A percentile compares a stretch with the other conserved stretches of the same genome.
Conservation (phyloP, 2,113 vertebrate species). For the Phalacrocorax pelagicus region DNA sequence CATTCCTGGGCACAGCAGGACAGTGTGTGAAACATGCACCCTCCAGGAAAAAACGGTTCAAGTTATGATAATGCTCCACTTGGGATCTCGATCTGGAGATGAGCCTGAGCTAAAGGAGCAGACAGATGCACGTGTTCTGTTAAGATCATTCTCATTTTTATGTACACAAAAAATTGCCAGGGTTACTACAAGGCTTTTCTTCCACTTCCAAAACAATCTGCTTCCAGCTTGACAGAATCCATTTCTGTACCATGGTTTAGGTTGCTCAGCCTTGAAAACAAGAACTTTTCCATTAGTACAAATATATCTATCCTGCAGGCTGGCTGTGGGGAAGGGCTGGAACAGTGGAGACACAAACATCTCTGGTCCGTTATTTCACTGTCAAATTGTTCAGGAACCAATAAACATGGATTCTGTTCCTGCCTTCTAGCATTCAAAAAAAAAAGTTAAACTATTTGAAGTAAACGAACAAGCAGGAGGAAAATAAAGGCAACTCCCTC, state of each 20-base stretch:
- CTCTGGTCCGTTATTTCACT: neutral
- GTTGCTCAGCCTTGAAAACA: neutral
- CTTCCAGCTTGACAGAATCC: neutral
- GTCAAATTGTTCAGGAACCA: neutral
- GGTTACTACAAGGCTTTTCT: neutral
- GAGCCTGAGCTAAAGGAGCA: neutral
- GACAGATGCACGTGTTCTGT: neutral
- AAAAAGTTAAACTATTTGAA: neutral
- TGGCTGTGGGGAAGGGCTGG: neutral
- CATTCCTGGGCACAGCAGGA: neutral
- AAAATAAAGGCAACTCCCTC: neutral
- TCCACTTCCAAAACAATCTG: neutral
- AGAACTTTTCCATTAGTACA: neutral
- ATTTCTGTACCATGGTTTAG: neutral
- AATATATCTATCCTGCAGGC: neutral
- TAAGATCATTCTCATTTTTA: neutral
- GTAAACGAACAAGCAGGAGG: neutral
- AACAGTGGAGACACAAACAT: neutral
- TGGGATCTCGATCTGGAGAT: neutral
- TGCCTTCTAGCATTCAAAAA: neutral
- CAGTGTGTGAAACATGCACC: slow-evolving; percentile 18
- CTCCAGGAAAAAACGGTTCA: neutral
- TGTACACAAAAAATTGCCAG: neutral
- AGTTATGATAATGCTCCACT: neutral
- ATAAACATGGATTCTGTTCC: neutral